Conservation (phyloP, 2,797 vertebrate genomes). For the Mico argentatus region DNA sequence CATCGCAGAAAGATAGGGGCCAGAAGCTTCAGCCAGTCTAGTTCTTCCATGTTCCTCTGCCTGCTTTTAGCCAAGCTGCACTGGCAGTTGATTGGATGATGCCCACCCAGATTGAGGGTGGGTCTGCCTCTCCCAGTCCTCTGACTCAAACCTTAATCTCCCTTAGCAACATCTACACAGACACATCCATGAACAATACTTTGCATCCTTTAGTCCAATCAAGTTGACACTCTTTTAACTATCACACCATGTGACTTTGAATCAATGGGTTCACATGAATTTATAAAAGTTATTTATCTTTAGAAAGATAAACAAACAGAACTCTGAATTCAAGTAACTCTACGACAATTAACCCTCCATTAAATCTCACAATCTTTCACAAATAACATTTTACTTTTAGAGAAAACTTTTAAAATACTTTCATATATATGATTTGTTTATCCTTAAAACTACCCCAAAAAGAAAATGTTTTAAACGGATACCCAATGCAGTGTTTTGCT, state of each 20-base stretch:
- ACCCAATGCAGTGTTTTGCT: accelerated
- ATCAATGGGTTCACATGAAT: not conserved
- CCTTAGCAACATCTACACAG: not conserved
- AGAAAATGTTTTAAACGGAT: not conserved
- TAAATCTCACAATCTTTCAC: not conserved
- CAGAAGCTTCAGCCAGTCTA: not conserved
- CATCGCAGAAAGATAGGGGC: not conserved
- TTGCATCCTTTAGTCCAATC: not conserved
- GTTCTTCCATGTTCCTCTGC: not conserved
- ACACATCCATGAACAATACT: not conserved
- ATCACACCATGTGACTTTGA: not conserved
- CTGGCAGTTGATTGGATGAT: not conserved
- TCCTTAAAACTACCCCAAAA: not conserved
- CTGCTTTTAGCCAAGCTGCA: not conserved
- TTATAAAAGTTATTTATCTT: not conserved
- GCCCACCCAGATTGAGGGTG: not conserved
- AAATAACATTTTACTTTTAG: not conserved
- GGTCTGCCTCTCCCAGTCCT: not conserved
- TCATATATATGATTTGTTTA: not conserved
- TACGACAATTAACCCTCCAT: not conserved
- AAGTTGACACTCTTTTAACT: not conserved
- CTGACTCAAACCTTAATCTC: not conserved
- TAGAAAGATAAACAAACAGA: not conserved
- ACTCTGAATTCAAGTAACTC: not conserved
- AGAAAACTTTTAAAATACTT: not conserved